phyloP scores from a whole-genome alignment of 2,113 vertebrate species.

The Prionailurus bengalensis region DNA sequence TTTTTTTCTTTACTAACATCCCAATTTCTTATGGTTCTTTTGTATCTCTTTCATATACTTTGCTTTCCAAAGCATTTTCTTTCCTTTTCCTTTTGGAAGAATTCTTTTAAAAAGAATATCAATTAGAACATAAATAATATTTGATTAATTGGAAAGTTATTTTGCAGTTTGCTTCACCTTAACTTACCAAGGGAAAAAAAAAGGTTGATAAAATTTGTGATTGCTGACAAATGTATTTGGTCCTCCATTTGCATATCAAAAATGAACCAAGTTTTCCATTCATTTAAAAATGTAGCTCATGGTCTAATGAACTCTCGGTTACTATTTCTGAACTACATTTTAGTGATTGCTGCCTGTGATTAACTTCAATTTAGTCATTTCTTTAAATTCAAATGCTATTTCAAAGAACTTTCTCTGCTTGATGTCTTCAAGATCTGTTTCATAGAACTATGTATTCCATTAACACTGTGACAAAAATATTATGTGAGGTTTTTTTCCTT shows the following conservation, averaged over 20 bases:
- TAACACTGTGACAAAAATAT: neutral
- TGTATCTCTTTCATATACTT: neutral
- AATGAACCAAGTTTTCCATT: neutral
- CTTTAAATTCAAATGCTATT: neutral
- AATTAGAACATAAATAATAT: neutral
- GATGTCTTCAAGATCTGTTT: conserved; percentile 9
- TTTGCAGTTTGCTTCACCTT: neutral
- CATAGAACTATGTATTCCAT: neutral
- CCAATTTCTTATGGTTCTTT: neutral
- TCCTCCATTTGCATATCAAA: neutral
- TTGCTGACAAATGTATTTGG: neutral
- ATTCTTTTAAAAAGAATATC: conserved; percentile 41
- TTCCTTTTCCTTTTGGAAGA: neutral
- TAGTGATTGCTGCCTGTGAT: neutral
- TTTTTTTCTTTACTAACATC: neutral
- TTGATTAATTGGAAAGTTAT: neutral
- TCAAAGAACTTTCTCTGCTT: neutral
- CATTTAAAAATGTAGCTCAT: neutral
- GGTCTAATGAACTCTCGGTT: conserved; percentile 6
- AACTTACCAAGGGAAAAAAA: neutral
- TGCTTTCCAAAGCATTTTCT: conserved; percentile 18
- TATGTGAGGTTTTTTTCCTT: neutral
- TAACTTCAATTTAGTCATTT: neutral
- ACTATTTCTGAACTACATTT: neutral
- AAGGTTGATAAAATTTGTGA: neutral